phyloP scores from a whole-genome alignment of 2,888 invertebrate species.

The Tachina fera region DNA sequence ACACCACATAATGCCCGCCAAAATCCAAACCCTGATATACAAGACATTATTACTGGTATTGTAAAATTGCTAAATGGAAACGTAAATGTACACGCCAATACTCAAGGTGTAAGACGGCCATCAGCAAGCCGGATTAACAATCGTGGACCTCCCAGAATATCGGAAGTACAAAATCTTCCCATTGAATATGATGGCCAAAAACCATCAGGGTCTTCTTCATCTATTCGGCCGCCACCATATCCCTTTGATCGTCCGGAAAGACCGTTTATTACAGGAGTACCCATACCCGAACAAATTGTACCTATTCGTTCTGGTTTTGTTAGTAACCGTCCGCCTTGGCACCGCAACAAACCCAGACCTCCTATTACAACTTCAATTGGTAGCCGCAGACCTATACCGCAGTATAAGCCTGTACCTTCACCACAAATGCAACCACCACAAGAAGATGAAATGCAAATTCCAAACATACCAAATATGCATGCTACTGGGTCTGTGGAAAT shows the following conservation, averaged over 20 bases:
- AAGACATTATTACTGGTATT: slow-evolving; percentile 95
- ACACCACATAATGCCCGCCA: slow-evolving; percentile 82
- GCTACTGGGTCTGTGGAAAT: slow-evolving; percentile 26
- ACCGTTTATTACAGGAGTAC: slow-evolving; percentile 87
- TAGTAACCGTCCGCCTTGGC: slow-evolving; percentile 87
- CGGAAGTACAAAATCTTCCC: slow-evolving; percentile 88
- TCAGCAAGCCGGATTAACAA: slow-evolving; percentile 92
- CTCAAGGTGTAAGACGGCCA: slow-evolving; percentile 87
- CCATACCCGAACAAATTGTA: slow-evolving; percentile 89
- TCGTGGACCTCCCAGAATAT: slow-evolving; percentile 93
- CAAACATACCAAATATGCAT: slow-evolving; percentile 28
- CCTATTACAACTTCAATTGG: slow-evolving; percentile 80
- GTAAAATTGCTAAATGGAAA: slow-evolving; percentile 94
- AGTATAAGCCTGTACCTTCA: slow-evolving; percentile 86
- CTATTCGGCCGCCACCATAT: slow-evolving; percentile 82
- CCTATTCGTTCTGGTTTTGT: slow-evolving; percentile 87
- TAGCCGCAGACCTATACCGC: slow-evolving; percentile 85
- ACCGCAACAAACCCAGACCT: slow-evolving; percentile 85
- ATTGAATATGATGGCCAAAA: slow-evolving; percentile 83
- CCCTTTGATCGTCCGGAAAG: slow-evolving; percentile 88
- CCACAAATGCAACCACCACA: slow-evolving; percentile 79
- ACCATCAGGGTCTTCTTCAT: slow-evolving; percentile 75
- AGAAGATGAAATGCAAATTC: slow-evolving; percentile 73
- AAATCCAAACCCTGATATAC: slow-evolving; percentile 90
- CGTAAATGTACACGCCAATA: slow-evolving; percentile 92